Evolutionary conservation across 2,888 invertebrate genomes (phyloP), one percentile per base, ranked within the genome.

Genomic region (Drosophila parthenogenetica): DNA sequence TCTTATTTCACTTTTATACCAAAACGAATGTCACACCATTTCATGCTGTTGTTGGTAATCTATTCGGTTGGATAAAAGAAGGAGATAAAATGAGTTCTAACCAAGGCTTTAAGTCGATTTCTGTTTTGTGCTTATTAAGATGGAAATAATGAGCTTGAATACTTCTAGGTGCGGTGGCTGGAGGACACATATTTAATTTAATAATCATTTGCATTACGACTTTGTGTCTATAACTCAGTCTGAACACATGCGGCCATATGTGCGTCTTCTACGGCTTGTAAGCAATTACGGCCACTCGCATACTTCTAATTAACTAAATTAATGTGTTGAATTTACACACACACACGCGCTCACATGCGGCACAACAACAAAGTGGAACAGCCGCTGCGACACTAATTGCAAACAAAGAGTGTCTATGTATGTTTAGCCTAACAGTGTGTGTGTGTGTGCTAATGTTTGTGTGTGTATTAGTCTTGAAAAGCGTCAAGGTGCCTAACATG

Each of bases 311-410:
- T 86, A 86, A 86, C 77, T 84, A 88, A 86, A 88, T 88, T 86
- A 88, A 86, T 86, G 87, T 74, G 69, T 62, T 64, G 72, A 84
- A 88, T 86, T 81, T 88, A 86, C 81, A 62, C 58, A 55, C 17
- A 32, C 5, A 35, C 13, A 39, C 25, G 35, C n/a, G 13, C 16
- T 2, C 19, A 81, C 67, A 62, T 64, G 71, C 75, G 73, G 62
- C 73, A 79, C 76, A 81, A 72, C 80, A 79, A 79, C 81, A 78
- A 82, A 76, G 73, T 73, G 82, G 71, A 77, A 85, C 87, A 84
- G 83, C 83, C 87, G 87, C 86, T 85, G 77, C 82, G 79, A 85
- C 83, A 84, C 83, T 84, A 84, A 84, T 84, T 84, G 79, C 86
- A 85, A 84, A 82, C 87, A 82, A 82, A 87, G 79, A 70, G 69